phyloP scores from a whole-genome alignment of 2,113 vertebrate genomes.

The Neofelis nebulosa region DNA sequence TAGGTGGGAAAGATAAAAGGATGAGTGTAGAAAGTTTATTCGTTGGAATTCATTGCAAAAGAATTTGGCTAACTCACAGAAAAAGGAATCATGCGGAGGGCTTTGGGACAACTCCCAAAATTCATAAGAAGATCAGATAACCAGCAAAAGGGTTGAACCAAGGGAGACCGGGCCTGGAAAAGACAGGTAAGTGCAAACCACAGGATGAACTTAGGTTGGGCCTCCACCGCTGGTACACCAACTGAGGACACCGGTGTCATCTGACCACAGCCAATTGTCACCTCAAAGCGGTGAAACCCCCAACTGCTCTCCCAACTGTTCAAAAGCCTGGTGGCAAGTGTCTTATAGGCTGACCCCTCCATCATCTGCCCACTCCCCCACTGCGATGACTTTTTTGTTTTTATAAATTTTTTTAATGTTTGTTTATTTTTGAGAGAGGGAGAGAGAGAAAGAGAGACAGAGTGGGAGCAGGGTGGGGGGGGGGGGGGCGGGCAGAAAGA shows the following conservation, averaged over 20 bases:
- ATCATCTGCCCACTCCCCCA: fast-evolving
- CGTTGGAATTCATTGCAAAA: neutral
- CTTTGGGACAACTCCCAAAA: neutral
- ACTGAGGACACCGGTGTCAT: no score
- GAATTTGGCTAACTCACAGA: neutral
- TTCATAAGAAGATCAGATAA: neutral
- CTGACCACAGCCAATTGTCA: neutral
- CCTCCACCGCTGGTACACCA: fast-evolving
- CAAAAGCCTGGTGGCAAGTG: neutral
- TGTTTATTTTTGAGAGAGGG: no score
- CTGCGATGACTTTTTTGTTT: neutral
- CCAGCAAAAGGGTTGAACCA: neutral
- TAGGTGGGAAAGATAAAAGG: neutral
- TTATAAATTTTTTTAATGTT: no score
- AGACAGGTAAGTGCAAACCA: neutral
- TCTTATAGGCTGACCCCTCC: fast-evolving
- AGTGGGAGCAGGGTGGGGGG: no score
- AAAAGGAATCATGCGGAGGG: neutral
- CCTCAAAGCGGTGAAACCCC: neutral
- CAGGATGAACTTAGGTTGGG: neutral
- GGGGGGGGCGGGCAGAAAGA: no score
- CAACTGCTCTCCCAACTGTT: no score
- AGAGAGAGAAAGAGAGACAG: no score
- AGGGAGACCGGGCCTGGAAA: neutral
- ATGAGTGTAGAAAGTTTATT: neutral